These are phyloP conservation scores for Psilopsiagon aymara DNA, from an alignment of 2,113 vertebrate species.

Conservation along the genomic window DNA sequence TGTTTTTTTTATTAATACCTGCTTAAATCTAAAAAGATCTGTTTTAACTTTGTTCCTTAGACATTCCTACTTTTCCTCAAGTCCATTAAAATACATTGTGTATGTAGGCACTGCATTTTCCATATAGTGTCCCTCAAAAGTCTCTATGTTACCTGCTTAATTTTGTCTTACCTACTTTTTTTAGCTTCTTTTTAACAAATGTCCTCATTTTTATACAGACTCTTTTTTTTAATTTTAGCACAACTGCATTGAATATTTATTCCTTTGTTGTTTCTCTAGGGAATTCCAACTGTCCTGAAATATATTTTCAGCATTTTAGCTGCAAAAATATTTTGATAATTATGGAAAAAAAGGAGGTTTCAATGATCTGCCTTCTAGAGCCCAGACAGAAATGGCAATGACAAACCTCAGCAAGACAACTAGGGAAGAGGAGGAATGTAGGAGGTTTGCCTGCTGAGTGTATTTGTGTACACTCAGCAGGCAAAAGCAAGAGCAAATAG, in stretches of 20 bases:
- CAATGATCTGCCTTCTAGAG: background rate
- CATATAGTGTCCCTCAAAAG: background rate
- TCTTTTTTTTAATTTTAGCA: background rate
- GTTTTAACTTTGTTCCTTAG: background rate
- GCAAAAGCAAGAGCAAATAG: background rate
- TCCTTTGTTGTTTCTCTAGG: background rate
- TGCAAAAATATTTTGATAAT: background rate
- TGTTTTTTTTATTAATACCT: background rate
- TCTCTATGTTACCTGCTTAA: background rate
- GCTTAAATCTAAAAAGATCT: background rate
- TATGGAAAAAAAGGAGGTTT: background rate
- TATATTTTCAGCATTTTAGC: background rate
- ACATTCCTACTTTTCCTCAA: background rate
- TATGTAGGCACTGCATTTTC: fast-evolving
- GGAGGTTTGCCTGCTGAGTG: background rate
- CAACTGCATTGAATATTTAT: background rate
- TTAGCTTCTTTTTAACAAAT: background rate
- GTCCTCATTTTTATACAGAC: background rate
- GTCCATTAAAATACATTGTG: background rate
- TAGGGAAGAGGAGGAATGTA: background rate
- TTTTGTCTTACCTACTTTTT: background rate
- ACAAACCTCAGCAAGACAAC: background rate
- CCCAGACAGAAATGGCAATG: background rate
- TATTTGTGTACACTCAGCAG: background rate
- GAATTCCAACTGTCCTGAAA: background rate